Evolutionary conservation across 2,888 invertebrate species (phyloP), one percentile per base, ranked within the genome.

Genomic region (Drosophila mayaguana): DNA sequence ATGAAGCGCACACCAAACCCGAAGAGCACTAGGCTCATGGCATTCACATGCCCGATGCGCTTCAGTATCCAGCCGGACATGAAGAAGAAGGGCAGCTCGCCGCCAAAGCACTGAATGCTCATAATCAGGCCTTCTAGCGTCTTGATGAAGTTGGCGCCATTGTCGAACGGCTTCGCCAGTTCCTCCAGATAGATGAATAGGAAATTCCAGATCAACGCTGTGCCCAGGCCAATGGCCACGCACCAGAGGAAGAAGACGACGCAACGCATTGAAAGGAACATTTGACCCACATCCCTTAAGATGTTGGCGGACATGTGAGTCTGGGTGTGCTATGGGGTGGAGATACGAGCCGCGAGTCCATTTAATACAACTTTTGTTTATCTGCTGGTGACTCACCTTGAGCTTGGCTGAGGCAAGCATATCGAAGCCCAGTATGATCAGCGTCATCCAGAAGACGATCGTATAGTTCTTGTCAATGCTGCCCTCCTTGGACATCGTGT

Each of bases 81-180:
- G 90, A 97, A 97, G 92, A 98, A 96, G 88, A 97, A 97, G 0
- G 97, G 97, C 83, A 97, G 93, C 92, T 98, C 98, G 1, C 97
- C 97, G 28, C 95, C 94, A 88, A 98, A 96, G 63, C 96, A 96
- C 91, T 97, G 97, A 65, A 97, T 95, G 9, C 95, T 96, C 91
- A 95, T 96, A 18, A 95, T 95, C 0, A 96, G 92, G 0, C 97
- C 97, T 91, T 96, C 95, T 18, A 96, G 88, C 0, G 96, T 96
- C 91, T 96, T 96, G n/a, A 95, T 94, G 91, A 95, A 95, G 14
- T 93, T 92, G 45, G 93, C 93, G 67, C 93, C 95, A 12, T 88
- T 81, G 56, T 93, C 90, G 63, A 88, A 57, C 1, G 77, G 69
- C 16, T 62, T 59, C 0, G 95, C 95, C 63, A 97, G 92, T 73